Conservation (phyloP, 2,888 invertebrate genomes). For the Omphaloscelis lunosa region DNA sequence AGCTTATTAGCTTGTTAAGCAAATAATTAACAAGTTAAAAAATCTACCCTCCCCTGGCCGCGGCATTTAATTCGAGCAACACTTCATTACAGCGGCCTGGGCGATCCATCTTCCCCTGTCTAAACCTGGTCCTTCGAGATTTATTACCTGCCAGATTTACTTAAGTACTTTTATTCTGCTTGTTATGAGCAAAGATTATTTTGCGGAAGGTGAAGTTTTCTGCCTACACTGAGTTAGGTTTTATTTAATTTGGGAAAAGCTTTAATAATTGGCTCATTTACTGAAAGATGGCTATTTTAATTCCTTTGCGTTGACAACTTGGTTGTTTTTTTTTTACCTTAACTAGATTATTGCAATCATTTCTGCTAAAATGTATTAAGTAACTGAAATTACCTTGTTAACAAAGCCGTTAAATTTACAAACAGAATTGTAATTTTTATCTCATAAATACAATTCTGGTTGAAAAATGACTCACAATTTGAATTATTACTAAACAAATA, state of each 20-base stretch:
- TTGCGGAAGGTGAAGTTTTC: conserved; percentile 22
- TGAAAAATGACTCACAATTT: neutral
- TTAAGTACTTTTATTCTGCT: conserved; percentile 76
- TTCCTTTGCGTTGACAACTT: neutral
- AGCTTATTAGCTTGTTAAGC: neutral
- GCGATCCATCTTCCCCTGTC: conserved; percentile 74
- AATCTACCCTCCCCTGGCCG: neutral
- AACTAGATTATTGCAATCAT: neutral
- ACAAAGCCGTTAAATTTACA: neutral
- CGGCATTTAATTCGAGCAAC: conserved; percentile 60
- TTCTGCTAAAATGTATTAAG: neutral
- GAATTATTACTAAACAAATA: neutral
- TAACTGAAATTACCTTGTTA: neutral
- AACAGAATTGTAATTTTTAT: too few species aligned
- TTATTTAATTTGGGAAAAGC: neutral
- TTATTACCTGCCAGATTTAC: conserved; percentile 79
- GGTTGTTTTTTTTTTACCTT: neutral
- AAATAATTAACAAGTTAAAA: conserved; percentile 5
- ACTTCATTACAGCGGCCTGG: conserved; percentile 63
- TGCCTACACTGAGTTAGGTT: conserved; percentile 23
- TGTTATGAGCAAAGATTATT: conserved; percentile 70
- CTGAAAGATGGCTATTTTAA: neutral
- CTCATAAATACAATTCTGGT: neutral
- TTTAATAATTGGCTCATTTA: neutral
- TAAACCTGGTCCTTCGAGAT: conserved; percentile 71